Conservation (phyloP, 30 jellyfish, hydroid and myxozoan genomes). For the Mastigias papua region DNA sequence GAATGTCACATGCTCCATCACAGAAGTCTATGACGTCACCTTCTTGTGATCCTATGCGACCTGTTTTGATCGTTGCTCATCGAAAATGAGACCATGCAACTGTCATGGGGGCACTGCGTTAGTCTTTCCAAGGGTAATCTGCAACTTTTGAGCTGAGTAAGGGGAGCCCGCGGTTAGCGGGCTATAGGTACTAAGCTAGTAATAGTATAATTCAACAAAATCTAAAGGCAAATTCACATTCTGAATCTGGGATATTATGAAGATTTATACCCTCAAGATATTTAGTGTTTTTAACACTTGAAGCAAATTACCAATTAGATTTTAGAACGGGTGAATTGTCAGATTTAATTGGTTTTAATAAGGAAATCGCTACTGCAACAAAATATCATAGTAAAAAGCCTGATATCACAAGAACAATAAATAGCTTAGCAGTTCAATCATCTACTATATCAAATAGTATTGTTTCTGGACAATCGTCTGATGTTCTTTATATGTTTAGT, state of each 20-base stretch:
- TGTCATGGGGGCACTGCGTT: too few relatives aligned
- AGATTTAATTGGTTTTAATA: not conserved
- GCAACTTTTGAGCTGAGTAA: too few relatives aligned
- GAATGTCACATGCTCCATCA: too few relatives aligned
- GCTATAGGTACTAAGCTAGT: too few relatives aligned
- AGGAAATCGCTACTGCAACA: not conserved
- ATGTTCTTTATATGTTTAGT: not conserved
- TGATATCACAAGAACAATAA: not conserved
- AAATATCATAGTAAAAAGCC: not conserved
- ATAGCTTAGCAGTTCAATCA: not conserved
- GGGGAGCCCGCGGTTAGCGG: too few relatives aligned
- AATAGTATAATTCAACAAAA: not conserved
- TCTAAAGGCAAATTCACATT: not conserved
- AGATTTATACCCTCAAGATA: not conserved
- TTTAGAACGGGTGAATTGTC: not conserved
- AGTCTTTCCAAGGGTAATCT: too few relatives aligned
- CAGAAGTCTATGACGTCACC: too few relatives aligned
- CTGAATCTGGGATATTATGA: not conserved
- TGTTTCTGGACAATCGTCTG: not conserved
- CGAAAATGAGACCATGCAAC: too few relatives aligned
- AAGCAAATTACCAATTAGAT: not conserved
- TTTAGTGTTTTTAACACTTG: not conserved
- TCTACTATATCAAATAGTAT: not conserved
- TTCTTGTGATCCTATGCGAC: too few relatives aligned
- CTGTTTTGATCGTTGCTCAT: too few relatives aligned